A percentile compares a stretch with the other conserved stretches of the same genome.
These are phyloP conservation scores for Gulo gulo DNA, from an alignment of 2,113 vertebrate genomes.

Conservation along the genomic window DNA sequence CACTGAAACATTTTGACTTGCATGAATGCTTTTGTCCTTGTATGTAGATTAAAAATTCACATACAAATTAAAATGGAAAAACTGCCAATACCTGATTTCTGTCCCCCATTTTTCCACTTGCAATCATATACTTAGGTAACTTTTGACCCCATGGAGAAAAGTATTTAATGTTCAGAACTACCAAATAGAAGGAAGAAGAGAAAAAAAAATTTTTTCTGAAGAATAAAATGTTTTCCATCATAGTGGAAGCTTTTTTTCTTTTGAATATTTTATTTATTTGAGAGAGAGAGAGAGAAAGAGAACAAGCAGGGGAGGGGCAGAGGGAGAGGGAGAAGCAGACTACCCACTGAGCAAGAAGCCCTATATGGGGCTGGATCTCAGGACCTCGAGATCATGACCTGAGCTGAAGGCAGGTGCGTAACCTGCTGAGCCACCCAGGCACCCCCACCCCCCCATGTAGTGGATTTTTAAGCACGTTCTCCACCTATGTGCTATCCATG, in stretches of 20 bases:
- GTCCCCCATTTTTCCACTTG: constrained; percentile 85
- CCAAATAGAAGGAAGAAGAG: not conserved
- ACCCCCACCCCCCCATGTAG: not conserved
- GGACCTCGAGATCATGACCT: not conserved
- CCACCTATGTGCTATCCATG: not conserved
- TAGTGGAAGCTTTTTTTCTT: not conserved
- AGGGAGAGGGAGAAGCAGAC: not conserved
- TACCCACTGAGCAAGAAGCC: not conserved
- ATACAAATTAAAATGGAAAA: constrained; percentile 88
- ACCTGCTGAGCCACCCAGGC: not conserved
- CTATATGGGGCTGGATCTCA: not conserved
- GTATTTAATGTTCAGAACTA: constrained; percentile 35
- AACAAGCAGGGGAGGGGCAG: not conserved
- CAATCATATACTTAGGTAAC: constrained; percentile 88
- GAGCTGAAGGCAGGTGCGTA: not conserved
- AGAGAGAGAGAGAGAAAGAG: not conserved
- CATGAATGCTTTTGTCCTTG: constrained; percentile 80
- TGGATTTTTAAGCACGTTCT: not conserved
- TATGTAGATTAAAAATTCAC: constrained; percentile 85
- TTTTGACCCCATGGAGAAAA: constrained; percentile 88
- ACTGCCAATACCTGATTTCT: constrained; percentile 86
- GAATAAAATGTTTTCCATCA: not conserved
- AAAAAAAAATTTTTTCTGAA: not conserved
- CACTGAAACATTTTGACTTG: constrained; percentile 78
- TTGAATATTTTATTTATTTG: not conserved